Evolutionary conservation across 2,888 invertebrate species (phyloP).

Genomic region (Siphlonurus alternatus): DNA sequence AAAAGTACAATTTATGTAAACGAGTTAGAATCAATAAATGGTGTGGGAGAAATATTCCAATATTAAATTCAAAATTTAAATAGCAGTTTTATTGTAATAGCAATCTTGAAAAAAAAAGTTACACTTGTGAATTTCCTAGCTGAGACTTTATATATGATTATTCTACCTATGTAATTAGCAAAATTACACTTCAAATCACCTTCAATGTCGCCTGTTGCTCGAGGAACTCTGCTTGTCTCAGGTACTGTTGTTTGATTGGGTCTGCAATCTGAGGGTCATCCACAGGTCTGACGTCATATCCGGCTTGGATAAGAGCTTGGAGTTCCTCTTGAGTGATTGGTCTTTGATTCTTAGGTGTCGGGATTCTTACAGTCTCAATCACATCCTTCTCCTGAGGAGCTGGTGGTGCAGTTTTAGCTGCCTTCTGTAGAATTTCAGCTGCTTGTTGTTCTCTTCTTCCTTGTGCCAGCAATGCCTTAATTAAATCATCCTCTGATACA

Average conservation of each 20-base stretch:
- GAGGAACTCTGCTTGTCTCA: background rate
- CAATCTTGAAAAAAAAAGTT: too few species aligned
- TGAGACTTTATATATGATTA: too few species aligned
- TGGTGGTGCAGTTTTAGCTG: background rate
- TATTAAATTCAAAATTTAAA: too few species aligned
- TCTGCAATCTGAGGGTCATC: constrained; percentile 3
- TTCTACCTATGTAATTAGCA: too few species aligned
- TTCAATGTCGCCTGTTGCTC: background rate
- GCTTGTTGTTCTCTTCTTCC: background rate
- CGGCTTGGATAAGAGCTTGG: constrained; percentile 13
- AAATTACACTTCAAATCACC: too few species aligned
- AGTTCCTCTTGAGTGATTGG: constrained; percentile 14
- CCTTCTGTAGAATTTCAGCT: background rate
- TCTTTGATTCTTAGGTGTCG: constrained; percentile 13
- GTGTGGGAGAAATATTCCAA: too few species aligned
- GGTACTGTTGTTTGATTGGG: constrained; percentile 4
- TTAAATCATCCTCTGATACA: background rate
- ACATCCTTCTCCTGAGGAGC: constrained; percentile 2
- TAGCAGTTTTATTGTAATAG: too few species aligned
- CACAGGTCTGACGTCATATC: constrained; percentile 13
- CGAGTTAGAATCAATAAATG: too few species aligned
- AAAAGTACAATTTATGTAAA: too few species aligned
- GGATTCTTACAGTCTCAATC: constrained; percentile 13
- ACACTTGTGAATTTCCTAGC: too few species aligned
- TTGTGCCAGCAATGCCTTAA: background rate